Percentiles rank a stretch among this genome's conserved stretches.
Evolutionary conservation across 2,113 vertebrate genomes (phyloP).

Genomic region (Corythaixoides concolor): DNA sequence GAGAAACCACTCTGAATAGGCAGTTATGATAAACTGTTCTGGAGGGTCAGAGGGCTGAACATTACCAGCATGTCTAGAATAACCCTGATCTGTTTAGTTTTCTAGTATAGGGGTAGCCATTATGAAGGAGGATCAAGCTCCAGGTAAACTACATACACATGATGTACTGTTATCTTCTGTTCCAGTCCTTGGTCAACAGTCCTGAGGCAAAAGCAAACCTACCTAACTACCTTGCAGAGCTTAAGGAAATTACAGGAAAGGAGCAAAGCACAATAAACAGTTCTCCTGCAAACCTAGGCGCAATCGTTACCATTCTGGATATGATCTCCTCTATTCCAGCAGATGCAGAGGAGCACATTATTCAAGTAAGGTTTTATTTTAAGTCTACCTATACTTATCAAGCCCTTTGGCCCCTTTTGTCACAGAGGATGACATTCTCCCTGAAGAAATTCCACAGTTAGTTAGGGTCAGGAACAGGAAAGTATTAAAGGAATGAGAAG

Average conservation of each 20-base stretch:
- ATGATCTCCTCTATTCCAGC: conserved; percentile 60
- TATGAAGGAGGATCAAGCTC: background rate
- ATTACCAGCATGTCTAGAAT: background rate
- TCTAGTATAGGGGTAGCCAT: background rate
- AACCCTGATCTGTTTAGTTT: background rate
- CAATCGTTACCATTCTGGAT: conserved; percentile 63
- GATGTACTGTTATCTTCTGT: conserved; percentile 5
- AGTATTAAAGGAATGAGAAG: background rate
- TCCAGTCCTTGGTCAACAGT: conserved; percentile 66
- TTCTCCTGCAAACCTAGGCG: conserved; percentile 52
- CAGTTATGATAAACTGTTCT: too few relatives aligned
- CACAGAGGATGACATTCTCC: background rate
- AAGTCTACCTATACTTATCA: background rate
- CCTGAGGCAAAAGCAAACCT: conserved; percentile 32
- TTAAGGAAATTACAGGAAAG: background rate
- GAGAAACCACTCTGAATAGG: background rate
- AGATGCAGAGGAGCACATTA: background rate
- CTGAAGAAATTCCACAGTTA: background rate
- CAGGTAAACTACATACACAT: background rate
- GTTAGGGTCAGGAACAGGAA: background rate
- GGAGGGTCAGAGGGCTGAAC: background rate
- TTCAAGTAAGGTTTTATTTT: conserved; percentile 61
- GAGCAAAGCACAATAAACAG: background rate
- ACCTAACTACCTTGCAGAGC: conserved; percentile 20
- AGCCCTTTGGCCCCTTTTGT: background rate